Evolutionary conservation across 2,797 vertebrate genomes (phyloP), one percentile per base, ranked within the genome.

Genomic region (Tokudaia tokunoshimensis): DNA sequence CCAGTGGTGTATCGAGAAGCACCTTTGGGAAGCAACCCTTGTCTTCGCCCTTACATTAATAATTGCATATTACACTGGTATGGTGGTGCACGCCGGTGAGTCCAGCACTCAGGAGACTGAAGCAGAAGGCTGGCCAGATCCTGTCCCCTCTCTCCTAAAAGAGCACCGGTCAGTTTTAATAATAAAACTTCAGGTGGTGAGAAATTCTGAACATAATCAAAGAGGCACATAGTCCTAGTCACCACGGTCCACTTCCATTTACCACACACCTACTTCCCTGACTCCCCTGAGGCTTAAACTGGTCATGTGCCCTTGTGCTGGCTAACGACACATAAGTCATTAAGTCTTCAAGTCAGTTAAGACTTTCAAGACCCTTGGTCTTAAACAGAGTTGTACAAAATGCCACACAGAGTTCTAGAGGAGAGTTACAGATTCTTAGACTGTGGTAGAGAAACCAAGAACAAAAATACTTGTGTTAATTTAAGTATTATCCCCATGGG

Each of bases 131-230:
- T 24, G 47, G 34, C 26, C 11, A 88, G 41, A 78, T 34, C 44
- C 61, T 52, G 10, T 31, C 44, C 13, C 59, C 24, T 75, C n/a
- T 76, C 72, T n/a, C 55, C 76, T 29, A 31, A 76, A 80, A 31
- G 26, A 70, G 13, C 61, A 37, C 31, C 0, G n/a, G n/a, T 87
- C 72, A 89, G 83, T 61, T 83, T 94, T 76, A 44, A 6, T 34
- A 93, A 89, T 91, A 92, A 89, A 89, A 84, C 15, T 93, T 78
- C 57, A 63, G 75, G 92, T 81, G 94, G 74, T 75, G 24, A 75
- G 72, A 72, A 55, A 72, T 88, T 82, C 37, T 41, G 10, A 93
- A 72, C 26, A 47, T 79, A 92, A 2, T 4, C 22, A 76, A 63
- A 65, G 34, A 75, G 88, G 47, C 6, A 1, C 67, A 86, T 94